Percentiles rank a stretch among this genome's conserved stretches.
Conservation (phyloP, 2,113 vertebrate species). For the Corapipo altera region DNA sequence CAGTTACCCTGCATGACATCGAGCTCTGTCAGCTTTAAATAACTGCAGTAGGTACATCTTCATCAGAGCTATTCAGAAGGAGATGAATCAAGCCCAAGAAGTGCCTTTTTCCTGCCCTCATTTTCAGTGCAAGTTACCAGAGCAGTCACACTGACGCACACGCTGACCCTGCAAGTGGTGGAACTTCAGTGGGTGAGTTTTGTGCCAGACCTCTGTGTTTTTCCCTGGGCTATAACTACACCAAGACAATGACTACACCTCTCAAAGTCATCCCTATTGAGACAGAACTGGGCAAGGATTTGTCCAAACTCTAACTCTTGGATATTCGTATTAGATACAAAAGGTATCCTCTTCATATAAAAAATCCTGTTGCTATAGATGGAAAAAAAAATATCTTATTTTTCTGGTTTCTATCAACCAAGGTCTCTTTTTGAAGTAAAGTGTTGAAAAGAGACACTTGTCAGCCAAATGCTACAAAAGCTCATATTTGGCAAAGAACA, state of each 20-base stretch:
- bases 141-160: background rate
- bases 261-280: background rate
- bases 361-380: background rate
- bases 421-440: background rate
- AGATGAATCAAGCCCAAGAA: background rate
- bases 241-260: background rate
- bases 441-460: background rate
- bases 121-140: background rate
- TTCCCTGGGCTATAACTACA: background rate
- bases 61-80: background rate
- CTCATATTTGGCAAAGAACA: background rate
- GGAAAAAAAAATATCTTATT: background rate
- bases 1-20: background rate
- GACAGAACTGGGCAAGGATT: background rate
- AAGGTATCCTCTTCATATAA: background rate
- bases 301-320: background rate
- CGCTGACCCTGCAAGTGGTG: background rate
- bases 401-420: background rate
- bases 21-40: background rate
- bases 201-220: background rate
- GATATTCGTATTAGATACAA: background rate
- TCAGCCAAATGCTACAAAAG: background rate
- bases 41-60: background rate
- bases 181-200: background rate
- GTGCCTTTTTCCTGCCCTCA: background rate